These are phyloP conservation scores for Ceratotherium simum DNA, from an alignment of 2,113 vertebrate species.

Conservation along the genomic window DNA sequence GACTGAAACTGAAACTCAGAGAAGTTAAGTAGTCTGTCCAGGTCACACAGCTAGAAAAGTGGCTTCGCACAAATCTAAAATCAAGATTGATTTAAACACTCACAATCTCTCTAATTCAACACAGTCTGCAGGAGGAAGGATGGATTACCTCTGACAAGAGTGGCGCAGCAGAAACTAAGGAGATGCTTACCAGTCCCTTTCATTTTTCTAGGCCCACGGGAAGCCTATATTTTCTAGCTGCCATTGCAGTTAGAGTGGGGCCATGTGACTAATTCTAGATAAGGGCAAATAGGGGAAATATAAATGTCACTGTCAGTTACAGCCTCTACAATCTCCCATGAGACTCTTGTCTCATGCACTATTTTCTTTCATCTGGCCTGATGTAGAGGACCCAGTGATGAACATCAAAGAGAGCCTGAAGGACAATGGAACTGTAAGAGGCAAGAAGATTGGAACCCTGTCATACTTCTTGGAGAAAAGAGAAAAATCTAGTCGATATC, in stretches of 20 bases:
- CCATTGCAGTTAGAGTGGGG: not conserved
- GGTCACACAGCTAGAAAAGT: not conserved
- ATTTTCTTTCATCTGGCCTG: not conserved
- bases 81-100: not conserved
- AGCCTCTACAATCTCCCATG: no score
- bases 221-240: not conserved
- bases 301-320: not conserved
- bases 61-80: constrained; percentile 4
- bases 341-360: not conserved
- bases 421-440: not conserved
- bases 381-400: not conserved
- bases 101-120: no score
- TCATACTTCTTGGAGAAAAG: not conserved
- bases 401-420: not conserved
- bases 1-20: not conserved
- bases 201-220: not conserved
- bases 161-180: not conserved
- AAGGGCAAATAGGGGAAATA: not conserved
- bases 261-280: not conserved
- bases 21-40: constrained; percentile 18
- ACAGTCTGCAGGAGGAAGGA: not conserved
- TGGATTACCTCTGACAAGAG: not conserved
- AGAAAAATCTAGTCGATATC: not conserved
- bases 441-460: not conserved
- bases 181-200: not conserved